Evolutionary conservation across 2,113 vertebrate species (phyloP), one percentile per base, ranked within the genome.

Genomic region (Hystrix cristata): DNA sequence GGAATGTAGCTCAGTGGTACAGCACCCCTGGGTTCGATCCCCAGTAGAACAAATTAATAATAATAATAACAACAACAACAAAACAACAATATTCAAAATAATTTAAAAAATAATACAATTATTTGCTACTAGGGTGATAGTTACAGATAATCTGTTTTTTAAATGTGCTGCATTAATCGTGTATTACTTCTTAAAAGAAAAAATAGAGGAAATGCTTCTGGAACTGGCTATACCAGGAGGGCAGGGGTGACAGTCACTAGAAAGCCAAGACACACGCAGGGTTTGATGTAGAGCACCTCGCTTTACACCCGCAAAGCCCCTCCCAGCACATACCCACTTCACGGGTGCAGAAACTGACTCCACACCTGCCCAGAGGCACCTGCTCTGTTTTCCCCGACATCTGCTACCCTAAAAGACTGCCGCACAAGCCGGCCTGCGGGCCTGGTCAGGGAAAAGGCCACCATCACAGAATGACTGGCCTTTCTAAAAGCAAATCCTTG

Each of bases 21-120:
- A 64, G 60, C 5, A 10, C 10, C 55, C 55, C 55, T 64, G 62
- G 4, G 27, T 64, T 64, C 62, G 9, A 64, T 29, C 62, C 27
- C 62, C 27, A 18, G 62, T 64, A 64, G 5, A 11, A 4, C 23
- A 6, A 64, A 64, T 21, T 78, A 51, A 78, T 78, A 51, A 16
- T 51, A 29, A 64, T 55, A 19, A 91, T 59, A 78, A 80, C 71
- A 93, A 97, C 85, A 97, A 46, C 18, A 84, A 57, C 16, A 57
- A 57, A 57, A 57, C 55, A 57, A 57, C 55, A 57, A 80, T 46
- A 82, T 71, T 94, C 55, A 59, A 93, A 62, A 12, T 69, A 81
- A 81, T 65, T 78, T 60, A 18, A 74, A 57, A 10, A 78, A 87
- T 74, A 69, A 82, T 59, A 48, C 5, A 69, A 83, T 60, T 29